Base-by-base conservation (phyloP, 64 coral and sea anemone species). In the Montipora foliosa region DNA sequence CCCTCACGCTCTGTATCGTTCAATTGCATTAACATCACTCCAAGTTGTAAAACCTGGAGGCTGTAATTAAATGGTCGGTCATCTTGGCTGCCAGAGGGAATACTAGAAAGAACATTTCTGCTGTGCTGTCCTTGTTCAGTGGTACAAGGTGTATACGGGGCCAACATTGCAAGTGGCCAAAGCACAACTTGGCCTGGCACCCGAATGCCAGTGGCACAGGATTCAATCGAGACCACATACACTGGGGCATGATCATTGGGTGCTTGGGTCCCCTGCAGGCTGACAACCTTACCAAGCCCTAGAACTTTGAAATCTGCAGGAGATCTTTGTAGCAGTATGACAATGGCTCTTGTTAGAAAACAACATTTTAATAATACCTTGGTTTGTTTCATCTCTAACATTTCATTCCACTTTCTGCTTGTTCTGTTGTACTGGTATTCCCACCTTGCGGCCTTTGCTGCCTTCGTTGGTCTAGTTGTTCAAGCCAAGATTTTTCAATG, bases 401-500 rank as follows among this genome's bases (percentile, higher is more conserved):
- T 75, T 1, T 22, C 3, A 66, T 66, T 66, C 61, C 0, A 48
- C 69, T 73, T 68, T 66, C 11, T 66, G 61, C 10, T 17, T 66
- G 61, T 13, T 66, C 61, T 66, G 61, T 66, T 52, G 47, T 8
- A 52, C 78, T 81, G 78, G 3, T 83, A 61, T 19, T 51, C 68
- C 44, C 20, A 66, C 61, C 61, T 14, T 66, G 61, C 61, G 10
- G 61, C 61, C 61, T 47, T 79, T 91, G 72, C 53, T 91, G 59
- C 55, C 62, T 80, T 91, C 15, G 50, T 81, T 82, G 49, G 74
- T 91, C 79, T 11, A 21, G 25, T 69, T 91, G 74, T 53, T 91
- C 89, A 61, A 37, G 24, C 89, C 89, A 91, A 9, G 51, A 20
- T 37, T 67, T 91, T 72, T 91, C 89, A 82, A 91, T 57, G 58